These are phyloP conservation scores for Pteria penguin DNA, from an alignment of 2,888 invertebrate genomes.

Conservation along the genomic window DNA sequence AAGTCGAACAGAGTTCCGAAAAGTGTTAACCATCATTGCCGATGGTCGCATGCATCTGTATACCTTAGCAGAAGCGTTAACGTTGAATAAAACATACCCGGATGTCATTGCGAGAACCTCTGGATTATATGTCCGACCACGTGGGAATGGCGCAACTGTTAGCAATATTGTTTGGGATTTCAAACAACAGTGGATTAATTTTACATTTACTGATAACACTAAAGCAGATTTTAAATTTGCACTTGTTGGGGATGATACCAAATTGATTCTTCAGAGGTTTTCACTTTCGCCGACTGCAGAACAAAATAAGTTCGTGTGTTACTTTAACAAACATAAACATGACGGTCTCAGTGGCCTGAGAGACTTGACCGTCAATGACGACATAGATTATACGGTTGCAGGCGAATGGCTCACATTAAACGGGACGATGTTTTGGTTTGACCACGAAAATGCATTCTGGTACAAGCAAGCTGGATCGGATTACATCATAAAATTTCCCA, in stretches of 20 bases:
- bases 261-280: not conserved
- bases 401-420: not conserved
- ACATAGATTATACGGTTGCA: not conserved
- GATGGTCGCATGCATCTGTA: not conserved
- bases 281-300: not conserved
- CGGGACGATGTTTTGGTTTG: not conserved
- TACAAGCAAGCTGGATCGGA: not conserved
- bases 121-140: not conserved
- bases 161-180: not conserved
- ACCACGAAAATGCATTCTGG: not conserved
- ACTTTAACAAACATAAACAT: constrained; percentile 3
- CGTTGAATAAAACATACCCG: not conserved
- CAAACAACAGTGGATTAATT: not conserved
- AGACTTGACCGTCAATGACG: not conserved
- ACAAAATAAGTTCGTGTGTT: constrained; percentile 7
- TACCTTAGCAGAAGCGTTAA: not conserved
- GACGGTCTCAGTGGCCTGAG: not conserved
- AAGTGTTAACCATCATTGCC: not conserved
- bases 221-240: not conserved
- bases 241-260: constrained; percentile 10
- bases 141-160: not conserved
- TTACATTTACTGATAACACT: not conserved
- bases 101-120: not conserved
- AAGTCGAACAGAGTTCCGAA: not conserved
- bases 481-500: not conserved